Evolutionary conservation across 2,888 invertebrate species (phyloP).

Genomic region (Watsonalla cultraria): DNA sequence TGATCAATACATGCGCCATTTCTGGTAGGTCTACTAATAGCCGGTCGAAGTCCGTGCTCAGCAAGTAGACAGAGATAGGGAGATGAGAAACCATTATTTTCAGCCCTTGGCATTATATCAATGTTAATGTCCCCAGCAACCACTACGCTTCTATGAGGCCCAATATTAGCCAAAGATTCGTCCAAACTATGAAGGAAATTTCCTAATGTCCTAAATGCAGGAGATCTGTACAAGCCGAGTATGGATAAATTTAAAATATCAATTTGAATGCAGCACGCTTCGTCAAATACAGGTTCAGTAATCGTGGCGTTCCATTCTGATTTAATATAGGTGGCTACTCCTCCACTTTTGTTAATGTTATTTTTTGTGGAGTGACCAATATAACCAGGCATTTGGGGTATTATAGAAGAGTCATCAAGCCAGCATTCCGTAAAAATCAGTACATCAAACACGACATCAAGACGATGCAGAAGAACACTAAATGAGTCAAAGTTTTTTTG

Average conservation of each 20-base stretch:
- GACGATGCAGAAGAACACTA: background rate
- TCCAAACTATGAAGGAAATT: slow-evolving; percentile 8
- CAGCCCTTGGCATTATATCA: background rate
- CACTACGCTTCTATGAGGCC: background rate
- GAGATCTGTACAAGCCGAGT: slow-evolving; percentile 11
- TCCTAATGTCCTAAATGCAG: slow-evolving; percentile 5
- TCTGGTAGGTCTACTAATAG: slow-evolving; percentile 10
- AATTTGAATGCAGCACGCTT: slow-evolving; percentile 13
- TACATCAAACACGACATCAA: slow-evolving; percentile 3
- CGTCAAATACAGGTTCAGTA: slow-evolving; percentile 8
- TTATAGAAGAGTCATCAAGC: slow-evolving; percentile 3
- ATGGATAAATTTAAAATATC: slow-evolving; percentile 3
- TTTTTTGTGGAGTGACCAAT: slow-evolving; percentile 2
- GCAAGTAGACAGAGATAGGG: slow-evolving; percentile 9
- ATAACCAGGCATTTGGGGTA: slow-evolving; percentile 8
- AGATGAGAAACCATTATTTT: background rate
- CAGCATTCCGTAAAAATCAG: slow-evolving; percentile 15
- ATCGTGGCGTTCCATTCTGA: slow-evolving; percentile 5
- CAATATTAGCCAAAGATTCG: background rate
- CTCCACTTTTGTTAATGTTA: slow-evolving; percentile 10
- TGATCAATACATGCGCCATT: slow-evolving; percentile 11
- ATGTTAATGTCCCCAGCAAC: slow-evolving; percentile 15
- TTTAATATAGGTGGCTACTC: slow-evolving; percentile 10
- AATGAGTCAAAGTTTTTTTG: background rate
- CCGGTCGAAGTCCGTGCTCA: slow-evolving; percentile 5